Percentiles rank a stretch among this genome's conserved stretches.
These are phyloP conservation scores for Patella caerulea DNA, from an alignment of 2,888 invertebrate genomes.

Conservation along the genomic window DNA sequence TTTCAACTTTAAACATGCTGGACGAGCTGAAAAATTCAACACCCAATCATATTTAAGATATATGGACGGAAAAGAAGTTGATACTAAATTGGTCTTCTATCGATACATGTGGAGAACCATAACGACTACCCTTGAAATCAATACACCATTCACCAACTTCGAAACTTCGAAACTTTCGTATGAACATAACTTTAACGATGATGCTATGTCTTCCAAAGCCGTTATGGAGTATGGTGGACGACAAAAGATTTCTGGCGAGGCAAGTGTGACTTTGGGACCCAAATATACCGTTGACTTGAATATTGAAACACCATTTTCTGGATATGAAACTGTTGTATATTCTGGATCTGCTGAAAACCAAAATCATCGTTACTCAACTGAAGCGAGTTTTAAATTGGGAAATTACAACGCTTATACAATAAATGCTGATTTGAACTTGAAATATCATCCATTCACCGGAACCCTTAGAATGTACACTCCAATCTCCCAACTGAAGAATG, in stretches of 20 bases:
- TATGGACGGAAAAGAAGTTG: conserved; percentile 22
- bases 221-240: neutral
- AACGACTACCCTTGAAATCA: conserved; percentile 30
- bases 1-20: conserved; percentile 30
- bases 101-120: conserved; percentile 28
- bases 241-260: neutral
- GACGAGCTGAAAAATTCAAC: conserved; percentile 26
- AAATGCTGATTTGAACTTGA: neutral
- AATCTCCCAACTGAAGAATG: neutral
- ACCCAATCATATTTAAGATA: conserved; percentile 24
- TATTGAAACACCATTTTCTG: conserved; percentile 43
- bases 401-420: neutral
- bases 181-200: conserved; percentile 14
- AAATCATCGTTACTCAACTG: neutral
- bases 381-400: neutral
- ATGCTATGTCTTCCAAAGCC: neutral
- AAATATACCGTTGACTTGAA: conserved; percentile 29
- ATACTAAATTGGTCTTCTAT: conserved; percentile 31
- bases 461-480: neutral
- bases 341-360: neutral
- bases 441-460: neutral
- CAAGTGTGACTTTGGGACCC: neutral
- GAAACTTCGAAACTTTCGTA: conserved; percentile 28
- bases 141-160: conserved; percentile 27
- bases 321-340: conserved; percentile 24